phyloP scores from a whole-genome alignment of 2,888 invertebrate species.

The Omphaloscelis lunosa region DNA sequence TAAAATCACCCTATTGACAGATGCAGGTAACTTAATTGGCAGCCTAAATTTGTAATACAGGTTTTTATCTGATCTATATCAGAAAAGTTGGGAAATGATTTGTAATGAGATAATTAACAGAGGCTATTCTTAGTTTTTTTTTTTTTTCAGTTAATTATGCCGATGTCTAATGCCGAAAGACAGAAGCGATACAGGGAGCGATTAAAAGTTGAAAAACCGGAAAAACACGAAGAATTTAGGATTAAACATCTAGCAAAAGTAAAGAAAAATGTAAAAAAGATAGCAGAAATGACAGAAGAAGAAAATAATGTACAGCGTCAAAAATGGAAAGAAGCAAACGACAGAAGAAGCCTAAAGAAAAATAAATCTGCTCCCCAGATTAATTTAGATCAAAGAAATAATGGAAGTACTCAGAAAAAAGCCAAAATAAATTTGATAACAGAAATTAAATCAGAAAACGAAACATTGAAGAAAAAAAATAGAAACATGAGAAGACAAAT shows the following conservation, averaged over 20 bases:
- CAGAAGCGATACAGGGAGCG: not conserved
- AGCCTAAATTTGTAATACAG: no score
- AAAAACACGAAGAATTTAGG: conserved; percentile 1
- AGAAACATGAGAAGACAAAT: not conserved
- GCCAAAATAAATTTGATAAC: not conserved
- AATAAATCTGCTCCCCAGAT: not conserved
- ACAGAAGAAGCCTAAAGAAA: not conserved
- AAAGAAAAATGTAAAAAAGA: conserved; percentile 11
- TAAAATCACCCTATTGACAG: no score
- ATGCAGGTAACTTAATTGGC: no score
- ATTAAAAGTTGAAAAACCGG: conserved; percentile 13
- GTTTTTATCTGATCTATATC: no score
- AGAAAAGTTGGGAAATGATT: no score
- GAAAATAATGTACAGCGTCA: conserved; percentile 5
- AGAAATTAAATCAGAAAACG: conserved; percentile 7
- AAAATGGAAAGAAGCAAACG: conserved; percentile 8
- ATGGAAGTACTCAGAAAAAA: not conserved
- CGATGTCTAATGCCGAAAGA: not conserved
- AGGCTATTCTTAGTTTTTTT: not conserved
- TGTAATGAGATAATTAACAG: no score
- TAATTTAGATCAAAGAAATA: conserved; percentile 8
- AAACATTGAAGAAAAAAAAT: conserved; percentile 1
- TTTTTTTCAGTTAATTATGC: not conserved
- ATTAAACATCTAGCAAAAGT: conserved; percentile 5
- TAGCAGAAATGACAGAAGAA: conserved; percentile 12